A percentile compares a stretch with the other conserved stretches of the same genome.
Conservation (phyloP, 2,797 vertebrate genomes). For the Adelosebastes latens region DNA sequence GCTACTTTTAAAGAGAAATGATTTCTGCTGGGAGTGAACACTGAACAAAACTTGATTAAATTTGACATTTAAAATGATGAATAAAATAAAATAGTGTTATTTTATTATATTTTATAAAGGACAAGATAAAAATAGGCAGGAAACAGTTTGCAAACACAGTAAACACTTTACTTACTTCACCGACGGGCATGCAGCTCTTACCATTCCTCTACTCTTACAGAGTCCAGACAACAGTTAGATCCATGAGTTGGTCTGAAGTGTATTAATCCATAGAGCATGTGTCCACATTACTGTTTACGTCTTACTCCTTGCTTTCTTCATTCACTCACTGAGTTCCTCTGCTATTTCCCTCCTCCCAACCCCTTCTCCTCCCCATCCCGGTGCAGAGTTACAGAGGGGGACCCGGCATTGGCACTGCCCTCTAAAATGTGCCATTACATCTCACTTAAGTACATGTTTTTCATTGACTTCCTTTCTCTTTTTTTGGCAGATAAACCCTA, state of each 20-base stretch:
- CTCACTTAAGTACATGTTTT: not conserved
- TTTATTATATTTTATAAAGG: not conserved
- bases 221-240: constrained; percentile 50
- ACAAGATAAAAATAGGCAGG: not conserved
- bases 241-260: constrained; percentile 44
- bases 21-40: constrained; percentile 53
- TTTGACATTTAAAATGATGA: not conserved
- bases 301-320: constrained; percentile 72
- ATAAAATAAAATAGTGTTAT: not conserved
- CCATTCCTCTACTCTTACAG: constrained; percentile 58
- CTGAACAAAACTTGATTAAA: not conserved
- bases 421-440: constrained; percentile 29
- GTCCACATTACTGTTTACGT: constrained; percentile 75
- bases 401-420: constrained; percentile 44
- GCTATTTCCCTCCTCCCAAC: constrained; percentile 71
- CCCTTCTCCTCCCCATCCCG: constrained; percentile 71
- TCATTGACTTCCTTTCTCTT: constrained; percentile 11
- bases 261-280: constrained; percentile 48
- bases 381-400: constrained; percentile 76
- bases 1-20: constrained; percentile 80
- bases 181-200: constrained; percentile 56
- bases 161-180: not conserved
- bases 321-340: constrained; percentile 68
- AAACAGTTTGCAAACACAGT: not conserved
- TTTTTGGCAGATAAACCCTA: not conserved